These are phyloP conservation scores for Lacanobia wlatinum DNA, from an alignment of 2,888 invertebrate species.

Conservation along the genomic window DNA sequence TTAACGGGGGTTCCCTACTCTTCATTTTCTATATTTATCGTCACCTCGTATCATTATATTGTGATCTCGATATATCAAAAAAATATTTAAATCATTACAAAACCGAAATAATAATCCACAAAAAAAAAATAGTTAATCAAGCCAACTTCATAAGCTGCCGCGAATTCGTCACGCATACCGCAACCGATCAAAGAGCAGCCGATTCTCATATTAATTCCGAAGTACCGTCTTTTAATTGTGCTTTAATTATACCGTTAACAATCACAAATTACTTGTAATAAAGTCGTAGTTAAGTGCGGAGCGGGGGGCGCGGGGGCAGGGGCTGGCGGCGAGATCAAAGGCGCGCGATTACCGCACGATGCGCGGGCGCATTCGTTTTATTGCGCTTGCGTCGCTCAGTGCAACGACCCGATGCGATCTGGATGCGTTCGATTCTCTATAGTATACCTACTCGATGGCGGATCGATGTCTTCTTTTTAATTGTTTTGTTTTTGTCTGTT, in stretches of 20 bases:
- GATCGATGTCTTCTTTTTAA: conserved; percentile 62
- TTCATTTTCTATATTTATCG: too few relatives aligned
- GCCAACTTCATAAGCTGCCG: conserved; percentile 35
- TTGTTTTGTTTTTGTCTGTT: conserved; percentile 38
- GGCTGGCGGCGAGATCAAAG: conserved; percentile 83
- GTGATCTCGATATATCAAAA: neutral
- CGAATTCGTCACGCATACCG: conserved; percentile 45
- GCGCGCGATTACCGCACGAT: conserved; percentile 79
- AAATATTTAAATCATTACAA: neutral
- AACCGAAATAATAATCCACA: conserved; percentile 6
- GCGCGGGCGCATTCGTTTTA: conserved; percentile 79
- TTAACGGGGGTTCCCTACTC: too few relatives aligned
- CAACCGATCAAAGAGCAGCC: conserved; percentile 45
- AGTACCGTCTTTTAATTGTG: conserved; percentile 67
- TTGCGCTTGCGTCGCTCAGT: conserved; percentile 71
- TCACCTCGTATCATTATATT: neutral
- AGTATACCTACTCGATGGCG: conserved; percentile 61
- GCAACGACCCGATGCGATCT: conserved; percentile 75
- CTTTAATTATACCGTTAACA: conserved; percentile 77
- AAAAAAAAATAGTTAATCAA: conserved; percentile 28
- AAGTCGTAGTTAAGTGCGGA: conserved; percentile 72
- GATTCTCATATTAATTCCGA: conserved; percentile 47
- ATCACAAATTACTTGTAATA: conserved; percentile 80
- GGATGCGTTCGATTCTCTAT: conserved; percentile 61
- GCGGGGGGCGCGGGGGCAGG: conserved; percentile 28